phyloP scores from a whole-genome alignment of 2,797 vertebrate species.

The Diplodus puntazzo region DNA sequence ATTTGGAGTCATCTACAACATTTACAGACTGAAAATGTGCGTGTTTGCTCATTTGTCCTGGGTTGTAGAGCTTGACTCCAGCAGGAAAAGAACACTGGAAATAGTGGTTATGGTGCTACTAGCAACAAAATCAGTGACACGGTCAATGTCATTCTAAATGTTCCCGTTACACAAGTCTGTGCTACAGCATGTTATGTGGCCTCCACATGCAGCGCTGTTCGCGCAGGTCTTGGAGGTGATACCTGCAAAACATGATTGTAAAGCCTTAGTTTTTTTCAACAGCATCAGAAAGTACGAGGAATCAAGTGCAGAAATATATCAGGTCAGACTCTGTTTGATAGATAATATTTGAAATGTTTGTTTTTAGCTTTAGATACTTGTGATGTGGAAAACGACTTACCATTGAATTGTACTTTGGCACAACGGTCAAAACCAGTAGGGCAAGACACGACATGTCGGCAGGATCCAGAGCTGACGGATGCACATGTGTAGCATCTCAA shows the following conservation, averaged over 20 bases:
- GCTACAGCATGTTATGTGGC: conserved; percentile 15
- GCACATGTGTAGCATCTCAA: background rate
- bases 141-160: no score
- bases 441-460: accelerated
- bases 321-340: no score
- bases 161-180: conserved; percentile 47
- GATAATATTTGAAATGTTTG: background rate
- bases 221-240: background rate
- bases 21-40: no score
- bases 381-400: conserved; percentile 10
- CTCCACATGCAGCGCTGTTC: accelerated
- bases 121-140: no score
- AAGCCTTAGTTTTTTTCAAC: background rate
- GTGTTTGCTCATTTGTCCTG: no score
- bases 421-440: accelerated
- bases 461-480: background rate
- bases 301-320: background rate
- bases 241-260: conserved; percentile 24
- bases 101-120: background rate
- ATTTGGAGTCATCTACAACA: no score
- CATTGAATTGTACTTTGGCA: background rate
- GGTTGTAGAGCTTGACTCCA: conserved; percentile 9
- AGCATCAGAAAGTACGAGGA: background rate
- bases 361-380: no score
- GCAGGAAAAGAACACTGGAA: conserved; percentile 40